Evolutionary conservation across 1,140 invertebrate species (phyloP), one percentile per base, ranked within the genome.

Genomic region (fruit fly (Drosophila melanogaster)): DNA sequence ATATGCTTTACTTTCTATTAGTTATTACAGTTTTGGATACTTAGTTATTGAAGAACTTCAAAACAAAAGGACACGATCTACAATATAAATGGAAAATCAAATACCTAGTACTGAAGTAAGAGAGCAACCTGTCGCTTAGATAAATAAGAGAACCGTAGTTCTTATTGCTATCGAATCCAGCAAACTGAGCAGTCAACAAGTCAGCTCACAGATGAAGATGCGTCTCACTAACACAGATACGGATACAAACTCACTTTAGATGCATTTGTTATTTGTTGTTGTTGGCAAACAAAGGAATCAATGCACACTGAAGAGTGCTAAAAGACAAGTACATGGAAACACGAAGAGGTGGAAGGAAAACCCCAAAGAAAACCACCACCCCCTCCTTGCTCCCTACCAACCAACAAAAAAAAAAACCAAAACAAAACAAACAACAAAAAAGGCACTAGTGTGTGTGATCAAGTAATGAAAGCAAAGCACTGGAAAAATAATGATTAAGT

Each of bases 401-500:
- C 14, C 26, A 35, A 15, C 19, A 54, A 55, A 50, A 64, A 49
- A 44, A 30, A 35, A 46, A 15, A 33, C 26, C 33, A 51, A 44
- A 43, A 35, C 14, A 41, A 33, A 35, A 47, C 33, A 8, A 24
- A 11, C 43, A 49, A 35, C 44, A 66, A 61, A 66, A 65, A 60
- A 40, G 3, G 3, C 35, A n/a, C 17, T 46, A 11, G 35, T 64
- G 50, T 64, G 66, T 71, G 64, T 65, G 61, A 78, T 78, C 81
- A 64, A 75, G 81, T 86, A 86, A 86, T 77, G 77, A 86, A 86
- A 86, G 81, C 81, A 75, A 84, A 78, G 78, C 74, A 81, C 78
- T 86, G 81, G 81, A 86, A 85, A 86, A 86, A 81, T 81, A 86
- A 86, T 86, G 78, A 81, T 86, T 86, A 65, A 71, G 78, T 69